phyloP scores from a whole-genome alignment of 1,140 invertebrate genomes.

The Pseudoatta argentina region DNA sequence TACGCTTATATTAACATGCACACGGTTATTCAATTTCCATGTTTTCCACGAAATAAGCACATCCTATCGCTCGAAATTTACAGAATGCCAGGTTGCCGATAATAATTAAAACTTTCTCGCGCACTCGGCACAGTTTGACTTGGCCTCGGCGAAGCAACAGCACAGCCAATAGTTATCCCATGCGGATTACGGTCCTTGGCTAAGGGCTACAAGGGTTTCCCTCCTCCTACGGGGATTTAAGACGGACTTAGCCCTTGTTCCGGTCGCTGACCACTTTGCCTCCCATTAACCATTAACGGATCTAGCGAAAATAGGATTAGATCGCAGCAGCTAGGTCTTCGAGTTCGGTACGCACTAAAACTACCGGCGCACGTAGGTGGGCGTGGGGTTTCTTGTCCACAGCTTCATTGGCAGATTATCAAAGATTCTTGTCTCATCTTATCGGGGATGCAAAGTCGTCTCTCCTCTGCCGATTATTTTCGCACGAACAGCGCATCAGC shows the following conservation, averaged over 20 bases:
- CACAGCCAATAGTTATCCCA: constrained; percentile 84
- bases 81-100: constrained; percentile 31
- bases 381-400: constrained; percentile 70
- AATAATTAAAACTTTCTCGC: constrained; percentile 66
- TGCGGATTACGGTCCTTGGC: constrained; percentile 83
- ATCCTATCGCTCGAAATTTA: constrained; percentile 34
- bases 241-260: constrained; percentile 87
- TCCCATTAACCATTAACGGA: constrained; percentile 87
- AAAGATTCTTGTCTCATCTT: constrained; percentile 60
- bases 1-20: constrained; percentile 3
- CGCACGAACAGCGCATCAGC: constrained; percentile 26
- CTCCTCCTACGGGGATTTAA: constrained; percentile 84
- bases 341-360: constrained; percentile 64
- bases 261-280: constrained; percentile 86
- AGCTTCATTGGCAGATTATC: constrained; percentile 66
- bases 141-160: constrained; percentile 57
- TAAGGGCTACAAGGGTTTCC: constrained; percentile 78
- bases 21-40: neutral
- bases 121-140: constrained; percentile 61
- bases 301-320: constrained; percentile 86
- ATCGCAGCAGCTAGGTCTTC: constrained; percentile 65
- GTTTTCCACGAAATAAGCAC: constrained; percentile 31
- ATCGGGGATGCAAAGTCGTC: constrained; percentile 22
- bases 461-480: constrained; percentile 44
- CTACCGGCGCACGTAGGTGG: constrained; percentile 58